These are phyloP conservation scores for Batillaria attramentaria DNA, from an alignment of 1,140 invertebrate genomes.

Conservation along the genomic window DNA sequence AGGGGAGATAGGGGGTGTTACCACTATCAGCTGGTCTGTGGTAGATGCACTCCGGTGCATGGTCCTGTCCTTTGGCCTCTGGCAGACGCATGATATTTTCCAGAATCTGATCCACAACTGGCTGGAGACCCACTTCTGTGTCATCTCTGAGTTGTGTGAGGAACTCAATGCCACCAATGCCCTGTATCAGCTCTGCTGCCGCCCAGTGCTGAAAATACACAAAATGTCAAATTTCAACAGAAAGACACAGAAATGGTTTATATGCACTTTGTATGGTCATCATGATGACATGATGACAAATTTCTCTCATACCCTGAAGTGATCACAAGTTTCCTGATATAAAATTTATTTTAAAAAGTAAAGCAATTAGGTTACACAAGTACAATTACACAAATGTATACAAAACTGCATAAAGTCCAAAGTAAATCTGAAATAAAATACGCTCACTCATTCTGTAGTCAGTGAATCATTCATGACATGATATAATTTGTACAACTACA, in stretches of 20 bases:
- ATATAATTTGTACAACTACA: slow-evolving; percentile 17
- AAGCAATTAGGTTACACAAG: neutral
- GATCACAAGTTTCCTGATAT: neutral
- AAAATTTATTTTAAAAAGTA: neutral
- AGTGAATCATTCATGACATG: too few relatives aligned
- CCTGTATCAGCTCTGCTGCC: slow-evolving; percentile 63
- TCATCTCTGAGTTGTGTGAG: slow-evolving; percentile 61
- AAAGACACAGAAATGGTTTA: too few relatives aligned
- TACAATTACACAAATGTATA: neutral
- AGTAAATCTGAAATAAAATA: too few relatives aligned
- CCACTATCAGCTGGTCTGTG: slow-evolving; percentile 58
- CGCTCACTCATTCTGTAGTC: too few relatives aligned
- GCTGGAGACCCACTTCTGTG: slow-evolving; percentile 51
- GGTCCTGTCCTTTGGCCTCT: slow-evolving; percentile 46
- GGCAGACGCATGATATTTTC: slow-evolving; percentile 66
- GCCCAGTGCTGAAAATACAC: slow-evolving; percentile 61
- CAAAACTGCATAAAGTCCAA: neutral
- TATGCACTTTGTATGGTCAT: too few relatives aligned
- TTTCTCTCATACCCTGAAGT: neutral
- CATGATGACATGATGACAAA: neutral
- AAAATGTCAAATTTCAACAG: too few relatives aligned
- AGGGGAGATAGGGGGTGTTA: slow-evolving; percentile 27
- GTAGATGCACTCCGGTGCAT: slow-evolving; percentile 65
- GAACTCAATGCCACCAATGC: slow-evolving; percentile 68
- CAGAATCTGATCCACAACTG: slow-evolving; percentile 65